These are phyloP conservation scores for Drosophila mauritiana DNA, from an alignment of 1,140 invertebrate species.

Conservation along the genomic window DNA sequence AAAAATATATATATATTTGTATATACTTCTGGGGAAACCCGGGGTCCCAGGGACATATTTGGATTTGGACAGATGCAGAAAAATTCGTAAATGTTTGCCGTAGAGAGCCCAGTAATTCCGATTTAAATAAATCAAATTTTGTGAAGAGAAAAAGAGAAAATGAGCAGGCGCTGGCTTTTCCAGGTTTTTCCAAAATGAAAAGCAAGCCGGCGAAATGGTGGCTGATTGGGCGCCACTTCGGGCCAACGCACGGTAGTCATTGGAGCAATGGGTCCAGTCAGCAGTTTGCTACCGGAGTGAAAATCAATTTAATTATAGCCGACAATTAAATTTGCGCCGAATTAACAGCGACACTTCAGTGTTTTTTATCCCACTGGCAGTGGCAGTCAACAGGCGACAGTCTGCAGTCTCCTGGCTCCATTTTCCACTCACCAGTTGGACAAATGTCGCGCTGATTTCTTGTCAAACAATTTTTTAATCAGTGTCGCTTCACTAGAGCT, in stretches of 20 bases:
- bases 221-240: conserved; percentile 65
- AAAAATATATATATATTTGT: conserved; percentile 3
- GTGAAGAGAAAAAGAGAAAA: conserved; percentile 14
- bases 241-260: conserved; percentile 16
- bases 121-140: conserved; percentile 55
- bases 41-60: conserved; percentile 34
- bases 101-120: conserved; percentile 43
- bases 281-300: conserved; percentile 53
- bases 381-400: conserved; percentile 20
- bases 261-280: conserved; percentile 29
- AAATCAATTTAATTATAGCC: conserved; percentile 84
- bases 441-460: conserved; percentile 80
- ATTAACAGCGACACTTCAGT: conserved; percentile 76
- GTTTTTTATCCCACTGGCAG: conserved; percentile 13
- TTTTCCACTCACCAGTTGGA: conserved; percentile 34
- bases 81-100: conserved; percentile 38
- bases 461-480: conserved; percentile 84
- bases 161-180: not conserved
- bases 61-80: conserved; percentile 20
- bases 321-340: conserved; percentile 83
- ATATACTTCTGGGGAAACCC: conserved; percentile 38
- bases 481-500: conserved; percentile 76
- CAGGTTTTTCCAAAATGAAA: conserved; percentile 3
- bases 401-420: conserved; percentile 6
- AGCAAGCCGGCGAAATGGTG: conserved; percentile 39